Evolutionary conservation across 2,888 invertebrate genomes (phyloP).

Genomic region (Eilema sororculum): DNA sequence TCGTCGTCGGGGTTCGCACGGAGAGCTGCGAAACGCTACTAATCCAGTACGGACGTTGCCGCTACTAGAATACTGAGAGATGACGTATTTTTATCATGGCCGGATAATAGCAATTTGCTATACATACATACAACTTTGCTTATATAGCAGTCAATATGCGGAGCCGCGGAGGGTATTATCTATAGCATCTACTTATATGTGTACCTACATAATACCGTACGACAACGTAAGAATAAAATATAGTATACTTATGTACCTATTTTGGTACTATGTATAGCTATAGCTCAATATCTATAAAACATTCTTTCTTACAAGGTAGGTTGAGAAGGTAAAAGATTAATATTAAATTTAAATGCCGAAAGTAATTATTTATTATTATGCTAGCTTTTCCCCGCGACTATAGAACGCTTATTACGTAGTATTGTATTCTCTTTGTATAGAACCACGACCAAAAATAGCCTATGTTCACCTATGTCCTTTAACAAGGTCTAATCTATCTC

Average conservation of each 20-base stretch:
- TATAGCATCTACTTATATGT: conserved; percentile 59
- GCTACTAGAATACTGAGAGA: conserved; percentile 53
- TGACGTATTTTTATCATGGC: conserved; percentile 64
- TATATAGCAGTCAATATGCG: conserved; percentile 51
- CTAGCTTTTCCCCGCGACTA: too few relatives aligned
- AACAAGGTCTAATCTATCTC: too few relatives aligned
- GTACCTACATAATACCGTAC: conserved; percentile 54
- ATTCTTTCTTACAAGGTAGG: not conserved
- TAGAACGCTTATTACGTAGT: too few relatives aligned
- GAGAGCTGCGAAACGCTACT: conserved; percentile 72
- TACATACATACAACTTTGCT: conserved; percentile 46
- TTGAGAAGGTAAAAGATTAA: not conserved
- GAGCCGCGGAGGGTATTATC: conserved; percentile 51
- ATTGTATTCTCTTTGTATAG: too few relatives aligned
- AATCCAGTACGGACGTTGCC: conserved; percentile 65
- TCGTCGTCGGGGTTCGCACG: conserved; percentile 85
- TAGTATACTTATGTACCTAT: conserved; percentile 49
- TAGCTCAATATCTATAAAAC: conserved; percentile 15
- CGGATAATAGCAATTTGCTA: conserved; percentile 78
- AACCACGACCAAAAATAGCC: too few relatives aligned
- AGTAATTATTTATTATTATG: not conserved
- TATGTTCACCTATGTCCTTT: too few relatives aligned
- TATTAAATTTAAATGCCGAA: not conserved
- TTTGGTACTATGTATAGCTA: conserved; percentile 48
- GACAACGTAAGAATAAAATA: conserved; percentile 20